A percentile compares a stretch with the other conserved stretches of the same genome.
Evolutionary conservation across 2,888 invertebrate genomes (phyloP).

Genomic region (Leucoptera coffeella): DNA sequence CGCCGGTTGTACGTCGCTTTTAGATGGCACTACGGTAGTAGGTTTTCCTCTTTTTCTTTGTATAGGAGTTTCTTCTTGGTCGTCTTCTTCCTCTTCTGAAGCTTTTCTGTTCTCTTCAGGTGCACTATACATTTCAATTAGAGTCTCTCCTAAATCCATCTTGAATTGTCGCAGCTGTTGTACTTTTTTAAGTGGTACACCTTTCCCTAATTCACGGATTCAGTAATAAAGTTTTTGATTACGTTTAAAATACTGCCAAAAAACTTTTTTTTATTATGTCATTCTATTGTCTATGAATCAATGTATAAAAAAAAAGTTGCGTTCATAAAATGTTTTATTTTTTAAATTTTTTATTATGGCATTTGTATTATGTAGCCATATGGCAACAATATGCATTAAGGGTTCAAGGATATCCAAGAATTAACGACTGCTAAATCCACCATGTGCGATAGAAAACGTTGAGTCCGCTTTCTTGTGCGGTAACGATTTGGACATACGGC

Average conservation of each 20-base stretch:
- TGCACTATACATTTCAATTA: neutral
- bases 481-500: constrained; percentile 1
- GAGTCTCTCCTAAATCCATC: neutral
- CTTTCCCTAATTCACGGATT: neutral
- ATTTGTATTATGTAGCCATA: too few relatives aligned
- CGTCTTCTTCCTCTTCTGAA: neutral
- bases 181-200: neutral
- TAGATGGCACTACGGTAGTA: neutral
- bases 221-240: neutral
- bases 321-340: too few relatives aligned
- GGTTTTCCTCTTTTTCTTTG: neutral
- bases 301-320: too few relatives aligned
- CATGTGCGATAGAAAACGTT: constrained; percentile 1
- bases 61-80: neutral
- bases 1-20: neutral
- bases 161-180: constrained; percentile 1
- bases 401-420: too few relatives aligned
- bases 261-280: too few relatives aligned
- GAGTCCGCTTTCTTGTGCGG: constrained; percentile 2
- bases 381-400: too few relatives aligned
- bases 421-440: neutral
- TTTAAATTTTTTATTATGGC: too few relatives aligned
- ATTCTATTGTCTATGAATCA: too few relatives aligned
- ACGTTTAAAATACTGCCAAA: too few relatives aligned
- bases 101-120: neutral